These are phyloP conservation scores for Hippocampus kuda DNA, from an alignment of 2,797 vertebrate species.

Conservation along the genomic window DNA sequence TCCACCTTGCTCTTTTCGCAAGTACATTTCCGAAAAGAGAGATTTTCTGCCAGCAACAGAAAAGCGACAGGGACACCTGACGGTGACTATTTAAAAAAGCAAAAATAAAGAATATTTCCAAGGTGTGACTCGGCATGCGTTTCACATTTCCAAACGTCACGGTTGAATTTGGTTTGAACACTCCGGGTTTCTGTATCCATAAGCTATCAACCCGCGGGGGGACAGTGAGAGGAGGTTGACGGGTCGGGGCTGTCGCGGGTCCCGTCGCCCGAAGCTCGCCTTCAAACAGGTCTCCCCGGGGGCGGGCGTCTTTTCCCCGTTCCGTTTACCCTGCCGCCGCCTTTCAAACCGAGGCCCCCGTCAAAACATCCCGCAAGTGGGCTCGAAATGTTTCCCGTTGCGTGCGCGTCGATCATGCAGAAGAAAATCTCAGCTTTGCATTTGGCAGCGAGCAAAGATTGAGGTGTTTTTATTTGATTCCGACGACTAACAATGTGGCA, in stretches of 20 bases:
- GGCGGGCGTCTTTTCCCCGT: not conserved
- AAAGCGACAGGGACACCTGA: not conserved
- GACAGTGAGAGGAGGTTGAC: not conserved
- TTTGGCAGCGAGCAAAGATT: not conserved
- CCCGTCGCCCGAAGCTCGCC: not conserved
- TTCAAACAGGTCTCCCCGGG: not conserved
- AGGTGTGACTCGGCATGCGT: not conserved
- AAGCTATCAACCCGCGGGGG: not conserved
- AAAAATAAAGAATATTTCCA: not conserved
- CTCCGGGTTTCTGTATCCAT: not conserved
- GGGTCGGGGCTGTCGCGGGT: not conserved
- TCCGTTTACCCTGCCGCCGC: not conserved
- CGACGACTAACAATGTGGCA: not conserved
- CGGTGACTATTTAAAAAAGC: not conserved
- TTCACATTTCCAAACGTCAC: not conserved
- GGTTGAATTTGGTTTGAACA: not conserved
- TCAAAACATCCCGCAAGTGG: not conserved
- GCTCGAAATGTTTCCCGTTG: conserved; percentile 1
- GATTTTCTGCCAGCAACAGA: not conserved
- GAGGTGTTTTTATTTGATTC: conserved; percentile 2
- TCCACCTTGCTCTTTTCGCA: not conserved
- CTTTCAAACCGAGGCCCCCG: not conserved
- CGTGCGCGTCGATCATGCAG: not conserved
- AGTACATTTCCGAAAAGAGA: not conserved
- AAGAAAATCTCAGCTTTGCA: not conserved